These are phyloP conservation scores for Proteles cristata DNA, from an alignment of 2,113 vertebrate genomes.

Conservation along the genomic window DNA sequence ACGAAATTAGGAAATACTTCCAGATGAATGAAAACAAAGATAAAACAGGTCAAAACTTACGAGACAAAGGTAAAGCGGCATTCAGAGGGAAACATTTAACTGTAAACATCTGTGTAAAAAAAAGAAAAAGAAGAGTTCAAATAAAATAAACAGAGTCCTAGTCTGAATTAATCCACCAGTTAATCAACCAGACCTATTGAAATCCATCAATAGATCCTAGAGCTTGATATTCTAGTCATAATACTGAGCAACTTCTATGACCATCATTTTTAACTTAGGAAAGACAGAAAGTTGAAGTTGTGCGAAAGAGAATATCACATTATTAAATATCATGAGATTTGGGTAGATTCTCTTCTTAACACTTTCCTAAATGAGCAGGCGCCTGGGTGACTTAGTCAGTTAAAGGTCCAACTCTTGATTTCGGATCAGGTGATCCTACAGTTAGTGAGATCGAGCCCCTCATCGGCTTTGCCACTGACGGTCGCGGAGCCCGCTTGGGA, in stretches of 20 bases:
- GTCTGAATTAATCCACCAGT: neutral
- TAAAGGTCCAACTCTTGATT: too few relatives aligned
- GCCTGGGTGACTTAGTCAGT: too few relatives aligned
- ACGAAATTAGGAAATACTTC: slow-evolving; percentile 18
- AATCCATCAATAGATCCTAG: neutral
- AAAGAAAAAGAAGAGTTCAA: neutral
- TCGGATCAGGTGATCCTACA: too few relatives aligned
- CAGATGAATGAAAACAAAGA: slow-evolving; percentile 26
- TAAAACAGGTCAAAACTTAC: neutral
- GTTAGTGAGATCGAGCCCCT: too few relatives aligned
- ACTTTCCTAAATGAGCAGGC: neutral
- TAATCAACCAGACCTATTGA: neutral
- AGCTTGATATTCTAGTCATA: neutral
- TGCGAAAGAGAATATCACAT: neutral
- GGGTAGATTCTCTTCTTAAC: neutral
- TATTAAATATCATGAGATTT: neutral
- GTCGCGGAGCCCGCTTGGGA: too few relatives aligned
- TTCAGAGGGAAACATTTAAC: slow-evolving; percentile 3
- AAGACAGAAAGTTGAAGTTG: neutral
- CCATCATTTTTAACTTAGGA: neutral
- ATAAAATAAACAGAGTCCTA: slow-evolving; percentile 5
- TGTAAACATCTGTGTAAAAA: neutral
- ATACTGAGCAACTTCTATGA: neutral
- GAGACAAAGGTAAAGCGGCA: neutral
- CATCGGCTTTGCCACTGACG: too few relatives aligned